phyloP scores from a whole-genome alignment of 1,140 invertebrate genomes.

The Sipha flava region DNA sequence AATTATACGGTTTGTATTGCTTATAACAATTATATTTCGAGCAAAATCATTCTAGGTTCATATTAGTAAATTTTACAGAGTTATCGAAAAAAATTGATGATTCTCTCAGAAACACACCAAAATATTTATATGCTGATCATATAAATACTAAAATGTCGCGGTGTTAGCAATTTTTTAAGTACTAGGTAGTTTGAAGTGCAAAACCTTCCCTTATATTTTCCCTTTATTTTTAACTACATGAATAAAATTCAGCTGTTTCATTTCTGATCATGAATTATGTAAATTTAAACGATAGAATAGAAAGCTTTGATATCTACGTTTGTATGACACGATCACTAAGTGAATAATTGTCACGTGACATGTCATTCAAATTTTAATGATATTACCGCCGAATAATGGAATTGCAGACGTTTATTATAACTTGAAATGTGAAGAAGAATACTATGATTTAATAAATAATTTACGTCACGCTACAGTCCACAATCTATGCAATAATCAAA shows the following conservation, averaged over 20 bases:
- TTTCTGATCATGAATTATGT: neutral
- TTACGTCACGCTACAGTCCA: neutral
- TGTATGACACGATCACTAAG: neutral
- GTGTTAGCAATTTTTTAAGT: neutral
- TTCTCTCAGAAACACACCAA: neutral
- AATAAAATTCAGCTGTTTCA: neutral
- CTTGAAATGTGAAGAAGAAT: neutral
- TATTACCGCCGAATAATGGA: neutral
- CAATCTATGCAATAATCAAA: too few species aligned
- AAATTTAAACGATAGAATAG: neutral
- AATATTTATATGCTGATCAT: neutral
- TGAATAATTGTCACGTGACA: slow-evolving; percentile 11
- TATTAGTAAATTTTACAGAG: too few species aligned
- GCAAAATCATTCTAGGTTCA: too few species aligned
- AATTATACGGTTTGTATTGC: too few species aligned
- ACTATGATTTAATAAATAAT: neutral
- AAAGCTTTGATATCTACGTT: neutral
- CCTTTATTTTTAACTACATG: neutral
- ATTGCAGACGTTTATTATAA: neutral
- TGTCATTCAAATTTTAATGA: neutral
- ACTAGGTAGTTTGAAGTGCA: neutral
- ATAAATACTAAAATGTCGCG: neutral
- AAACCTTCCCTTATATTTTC: neutral
- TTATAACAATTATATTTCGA: too few species aligned
- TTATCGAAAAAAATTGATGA: neutral